Evolutionary conservation across 2,113 vertebrate species (phyloP).

Genomic region (Sula dactylatra): DNA sequence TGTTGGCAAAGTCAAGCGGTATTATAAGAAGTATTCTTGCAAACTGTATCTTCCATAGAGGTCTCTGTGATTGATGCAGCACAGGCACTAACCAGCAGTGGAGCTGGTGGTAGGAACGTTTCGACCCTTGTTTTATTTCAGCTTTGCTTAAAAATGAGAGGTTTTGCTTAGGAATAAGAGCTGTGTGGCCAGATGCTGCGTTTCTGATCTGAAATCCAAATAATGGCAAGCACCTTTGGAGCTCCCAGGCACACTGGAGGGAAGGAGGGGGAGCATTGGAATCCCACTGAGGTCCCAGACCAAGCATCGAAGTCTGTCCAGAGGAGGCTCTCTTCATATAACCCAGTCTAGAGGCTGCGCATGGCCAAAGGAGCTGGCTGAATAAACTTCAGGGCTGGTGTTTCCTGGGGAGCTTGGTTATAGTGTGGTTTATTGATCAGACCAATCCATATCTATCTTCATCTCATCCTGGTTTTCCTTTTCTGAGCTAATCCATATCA

Average conservation of each 20-base stretch:
- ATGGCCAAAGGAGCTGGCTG: not conserved
- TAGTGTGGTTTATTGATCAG: not conserved
- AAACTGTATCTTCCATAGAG: not conserved
- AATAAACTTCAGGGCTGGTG: not conserved
- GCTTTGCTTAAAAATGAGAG: not conserved
- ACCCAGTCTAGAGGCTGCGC: not conserved
- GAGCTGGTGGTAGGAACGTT: not conserved
- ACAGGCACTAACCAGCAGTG: not conserved
- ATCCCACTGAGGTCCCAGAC: not conserved
- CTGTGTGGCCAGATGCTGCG: not conserved
- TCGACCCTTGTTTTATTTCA: not conserved
- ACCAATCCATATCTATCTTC: not conserved
- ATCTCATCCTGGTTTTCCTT: not conserved
- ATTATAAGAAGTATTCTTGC: not conserved
- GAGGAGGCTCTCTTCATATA: not conserved
- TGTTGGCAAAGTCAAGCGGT: not conserved
- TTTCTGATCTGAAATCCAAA: not conserved
- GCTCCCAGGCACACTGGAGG: not conserved
- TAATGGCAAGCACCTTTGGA: not conserved
- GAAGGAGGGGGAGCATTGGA: not conserved
- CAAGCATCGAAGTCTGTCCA: not conserved
- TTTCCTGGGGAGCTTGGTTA: not conserved
- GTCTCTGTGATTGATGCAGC: accelerated
- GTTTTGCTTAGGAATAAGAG: not conserved
- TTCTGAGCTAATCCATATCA: not conserved